phyloP scores from a whole-genome alignment of 2,113 vertebrate genomes.

The Boulengeromyrus knoepffleri region DNA sequence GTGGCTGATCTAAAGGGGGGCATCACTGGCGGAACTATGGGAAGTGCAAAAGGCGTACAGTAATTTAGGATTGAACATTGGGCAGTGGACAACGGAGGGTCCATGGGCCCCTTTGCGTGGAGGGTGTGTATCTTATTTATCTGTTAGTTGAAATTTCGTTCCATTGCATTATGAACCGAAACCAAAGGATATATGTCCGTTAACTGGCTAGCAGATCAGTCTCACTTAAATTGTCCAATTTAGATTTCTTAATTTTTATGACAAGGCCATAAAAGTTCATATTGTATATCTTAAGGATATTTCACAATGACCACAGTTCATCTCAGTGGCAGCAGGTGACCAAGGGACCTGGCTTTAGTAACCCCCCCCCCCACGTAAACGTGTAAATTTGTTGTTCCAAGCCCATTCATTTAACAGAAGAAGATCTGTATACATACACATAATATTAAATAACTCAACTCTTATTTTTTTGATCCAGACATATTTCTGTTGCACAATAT shows the following conservation, averaged over 20 bases:
- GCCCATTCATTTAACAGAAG: too few species aligned
- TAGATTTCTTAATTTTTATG: background rate
- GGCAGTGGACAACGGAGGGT: background rate
- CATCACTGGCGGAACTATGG: background rate
- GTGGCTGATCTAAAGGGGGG: background rate
- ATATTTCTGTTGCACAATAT: too few species aligned
- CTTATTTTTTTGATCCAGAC: too few species aligned
- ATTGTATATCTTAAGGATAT: background rate
- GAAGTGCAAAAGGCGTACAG: background rate
- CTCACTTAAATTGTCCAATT: background rate
- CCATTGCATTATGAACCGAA: background rate
- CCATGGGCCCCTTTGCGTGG: background rate
- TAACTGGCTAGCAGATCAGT: background rate
- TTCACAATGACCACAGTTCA: background rate
- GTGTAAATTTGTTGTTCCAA: too few species aligned
- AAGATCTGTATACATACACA: too few species aligned
- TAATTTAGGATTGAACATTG: background rate
- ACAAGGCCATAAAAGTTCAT: background rate
- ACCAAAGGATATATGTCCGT: background rate
- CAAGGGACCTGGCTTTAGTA: too few species aligned
- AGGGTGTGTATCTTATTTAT: background rate
- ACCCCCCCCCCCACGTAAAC: too few species aligned
- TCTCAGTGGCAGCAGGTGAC: background rate
- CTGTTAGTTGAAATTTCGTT: background rate
- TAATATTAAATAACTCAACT: too few species aligned